Evolutionary conservation across 2,888 invertebrate genomes (phyloP), one percentile per base, ranked within the genome.

Genomic region (Villa cingulata): DNA sequence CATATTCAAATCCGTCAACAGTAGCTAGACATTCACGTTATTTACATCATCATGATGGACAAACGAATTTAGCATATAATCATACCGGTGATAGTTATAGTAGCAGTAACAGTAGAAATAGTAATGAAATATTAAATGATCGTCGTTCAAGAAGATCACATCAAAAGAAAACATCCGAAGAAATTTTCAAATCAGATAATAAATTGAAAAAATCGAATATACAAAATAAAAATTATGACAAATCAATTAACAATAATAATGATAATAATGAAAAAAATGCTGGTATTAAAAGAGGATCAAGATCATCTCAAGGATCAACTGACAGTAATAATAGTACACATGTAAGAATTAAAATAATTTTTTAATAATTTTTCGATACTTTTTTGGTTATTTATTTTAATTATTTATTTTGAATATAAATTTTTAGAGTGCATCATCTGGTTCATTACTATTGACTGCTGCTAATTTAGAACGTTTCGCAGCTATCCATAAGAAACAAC

Each of bases 291-390:
- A 59, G 74, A 57, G 74, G 78, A 59, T 78, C 79, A 52, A 74
- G 77, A 57, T 74, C 75, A 58, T 78, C 78, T 41, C 77, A 78
- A 62, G 78, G 83, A 58, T 85, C 85, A 53, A 81, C 80, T 50
- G 77, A 76, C 49, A 78, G 81, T 65, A 81, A 80, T 67, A 81
- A 80, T 63, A 83, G 86, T 69, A 84, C 86, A 62, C 83, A 85
- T 72, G 86, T 86, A 74, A 76, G 75, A 64, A 14, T 17, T 7
- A 37, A 4, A 17, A 9, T n/a, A n/a, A n/a, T n/a, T 14, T 39
- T 29, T 40, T 16, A 27, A 2, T 40, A 32, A 40, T 37, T 37
- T 38, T 40, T 23, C 19, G n/a, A n/a, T n/a, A n/a, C n/a, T n/a
- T n/a, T n/a, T n/a, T n/a, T n/a, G n/a, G n/a, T n/a, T 39, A 16